phyloP scores from a whole-genome alignment of 2,113 vertebrate genomes.

The Irena cyanogastra region DNA sequence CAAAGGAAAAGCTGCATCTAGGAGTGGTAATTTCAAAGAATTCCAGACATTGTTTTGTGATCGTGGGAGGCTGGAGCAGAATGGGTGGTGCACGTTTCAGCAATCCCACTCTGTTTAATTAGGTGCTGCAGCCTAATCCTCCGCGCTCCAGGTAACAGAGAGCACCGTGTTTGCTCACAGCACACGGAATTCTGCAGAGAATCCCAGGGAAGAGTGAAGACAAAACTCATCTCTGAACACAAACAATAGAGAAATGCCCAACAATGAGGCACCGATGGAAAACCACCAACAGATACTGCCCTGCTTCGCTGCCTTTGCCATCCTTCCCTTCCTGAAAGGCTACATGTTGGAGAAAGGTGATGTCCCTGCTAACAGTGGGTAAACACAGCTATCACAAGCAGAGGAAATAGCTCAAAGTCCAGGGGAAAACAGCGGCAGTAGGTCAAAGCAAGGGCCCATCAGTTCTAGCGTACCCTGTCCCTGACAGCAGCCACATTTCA shows the following conservation, averaged over 20 bases:
- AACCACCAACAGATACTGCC: background rate
- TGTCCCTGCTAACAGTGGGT: background rate
- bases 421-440: background rate
- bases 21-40: constrained; percentile 62
- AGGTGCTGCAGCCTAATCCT: constrained; percentile 9
- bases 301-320: background rate
- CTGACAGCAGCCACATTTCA: background rate
- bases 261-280: background rate
- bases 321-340: background rate
- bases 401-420: background rate
- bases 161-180: background rate
- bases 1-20: constrained; percentile 29
- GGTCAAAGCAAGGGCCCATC: background rate
- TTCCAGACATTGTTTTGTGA: constrained; percentile 41
- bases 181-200: background rate
- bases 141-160: background rate
- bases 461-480: background rate
- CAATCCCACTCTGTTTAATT: constrained; percentile 18
- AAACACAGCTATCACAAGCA: background rate
- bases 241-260: background rate
- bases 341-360: background rate
- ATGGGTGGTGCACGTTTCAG: constrained; percentile 31
- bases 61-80: constrained; percentile 44
- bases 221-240: background rate
- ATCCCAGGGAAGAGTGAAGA: background rate